phyloP scores from a whole-genome alignment of 2,113 vertebrate species.

The Rattus rattus region DNA sequence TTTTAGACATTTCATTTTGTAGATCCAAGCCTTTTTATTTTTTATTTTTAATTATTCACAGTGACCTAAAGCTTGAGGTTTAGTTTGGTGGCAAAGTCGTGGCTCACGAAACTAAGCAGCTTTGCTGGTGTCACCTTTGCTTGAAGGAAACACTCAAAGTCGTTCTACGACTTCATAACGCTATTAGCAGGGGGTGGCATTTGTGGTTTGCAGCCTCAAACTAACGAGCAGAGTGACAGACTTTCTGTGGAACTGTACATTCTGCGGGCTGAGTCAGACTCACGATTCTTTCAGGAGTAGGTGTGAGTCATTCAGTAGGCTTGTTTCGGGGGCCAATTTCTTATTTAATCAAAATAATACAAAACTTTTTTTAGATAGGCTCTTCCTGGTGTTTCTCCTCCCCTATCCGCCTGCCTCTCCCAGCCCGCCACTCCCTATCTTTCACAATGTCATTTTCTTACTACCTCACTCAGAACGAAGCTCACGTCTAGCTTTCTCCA shows the following conservation, averaged over 20 bases:
- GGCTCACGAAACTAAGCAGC: not conserved
- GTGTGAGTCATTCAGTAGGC: slow-evolving; percentile 34
- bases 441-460: slow-evolving; percentile 28
- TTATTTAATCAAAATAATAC: not conserved
- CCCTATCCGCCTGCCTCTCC: not conserved
- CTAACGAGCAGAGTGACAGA: slow-evolving; percentile 21
- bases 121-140: not conserved
- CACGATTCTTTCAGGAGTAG: not conserved
- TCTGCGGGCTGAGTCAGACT: slow-evolving; percentile 30
- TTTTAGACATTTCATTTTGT: slow-evolving; percentile 14
- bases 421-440: not conserved
- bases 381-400: not conserved
- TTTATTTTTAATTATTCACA: not conserved
- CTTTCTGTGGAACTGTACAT: not conserved
- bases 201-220: slow-evolving; percentile 31
- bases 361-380: not conserved
- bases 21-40: slow-evolving; percentile 24
- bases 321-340: slow-evolving; percentile 3
- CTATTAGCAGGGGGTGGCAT: slow-evolving; percentile 13
- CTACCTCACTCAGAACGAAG: not conserved
- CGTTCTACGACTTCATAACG: not conserved
- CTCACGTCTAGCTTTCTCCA: not conserved
- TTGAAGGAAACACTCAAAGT: slow-evolving; percentile 20
- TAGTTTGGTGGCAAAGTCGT: not conserved
- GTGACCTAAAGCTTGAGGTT: not conserved